Percentiles rank a stretch among this genome's conserved stretches.
These are phyloP conservation scores for Pentamera pediparva DNA, from an alignment of 53 echinoderm and acorn worm genomes.

Conservation along the genomic window DNA sequence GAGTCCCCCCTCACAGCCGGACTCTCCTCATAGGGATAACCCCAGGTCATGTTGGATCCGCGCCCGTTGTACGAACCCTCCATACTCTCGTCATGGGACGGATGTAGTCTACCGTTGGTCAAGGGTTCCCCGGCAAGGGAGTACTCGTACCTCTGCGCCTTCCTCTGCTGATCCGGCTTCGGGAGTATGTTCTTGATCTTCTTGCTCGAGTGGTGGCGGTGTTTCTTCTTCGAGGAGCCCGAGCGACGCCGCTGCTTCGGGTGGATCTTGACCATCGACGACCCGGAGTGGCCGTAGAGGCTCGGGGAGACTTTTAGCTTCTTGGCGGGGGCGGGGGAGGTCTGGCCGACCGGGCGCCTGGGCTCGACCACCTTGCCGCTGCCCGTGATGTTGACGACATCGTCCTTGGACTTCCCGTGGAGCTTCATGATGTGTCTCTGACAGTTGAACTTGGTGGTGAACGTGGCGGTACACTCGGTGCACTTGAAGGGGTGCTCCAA, in stretches of 20 bases:
- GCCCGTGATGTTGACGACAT: slow-evolving; percentile 49
- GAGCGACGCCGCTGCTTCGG: not conserved
- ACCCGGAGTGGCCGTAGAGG: not conserved
- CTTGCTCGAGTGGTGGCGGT: not conserved
- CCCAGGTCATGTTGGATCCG: too few species aligned
- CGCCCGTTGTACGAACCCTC: too few species aligned
- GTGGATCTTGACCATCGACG: not conserved
- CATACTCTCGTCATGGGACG: too few species aligned
- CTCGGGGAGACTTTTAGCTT: not conserved
- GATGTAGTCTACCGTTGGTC: too few species aligned
- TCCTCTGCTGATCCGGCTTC: too few species aligned
- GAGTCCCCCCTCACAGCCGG: too few species aligned
- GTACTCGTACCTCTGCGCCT: too few species aligned
- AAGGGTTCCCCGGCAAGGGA: too few species aligned
- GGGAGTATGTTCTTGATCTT: slow-evolving; percentile 20
- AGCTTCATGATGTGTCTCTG: slow-evolving; percentile 97
- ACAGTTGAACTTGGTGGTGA: slow-evolving; percentile 99
- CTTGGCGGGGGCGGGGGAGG: not conserved
- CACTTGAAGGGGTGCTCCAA: slow-evolving; percentile 93
- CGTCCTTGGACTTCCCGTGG: slow-evolving; percentile 82
- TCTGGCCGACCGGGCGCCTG: not conserved
- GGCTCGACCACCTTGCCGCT: slow-evolving; percentile 2
- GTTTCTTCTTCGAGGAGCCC: not conserved
- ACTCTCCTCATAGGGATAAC: too few species aligned
- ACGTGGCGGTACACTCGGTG: slow-evolving; percentile 74